These are phyloP conservation scores for Meleagris gallopavo DNA, from an alignment of 2,113 vertebrate species.

Conservation along the genomic window DNA sequence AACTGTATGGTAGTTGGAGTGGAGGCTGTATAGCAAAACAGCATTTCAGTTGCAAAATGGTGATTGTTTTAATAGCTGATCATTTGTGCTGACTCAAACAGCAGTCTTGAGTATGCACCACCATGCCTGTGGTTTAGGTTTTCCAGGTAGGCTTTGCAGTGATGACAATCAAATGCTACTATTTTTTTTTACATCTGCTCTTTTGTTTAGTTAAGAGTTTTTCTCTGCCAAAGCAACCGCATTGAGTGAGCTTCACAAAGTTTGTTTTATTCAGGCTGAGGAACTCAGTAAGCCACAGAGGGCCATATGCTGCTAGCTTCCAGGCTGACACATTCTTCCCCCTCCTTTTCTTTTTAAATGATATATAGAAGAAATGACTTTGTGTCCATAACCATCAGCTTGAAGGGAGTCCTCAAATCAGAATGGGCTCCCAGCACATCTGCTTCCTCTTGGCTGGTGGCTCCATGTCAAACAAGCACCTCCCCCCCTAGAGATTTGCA, in stretches of 20 bases:
- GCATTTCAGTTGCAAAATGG: neutral
- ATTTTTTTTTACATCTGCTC: neutral
- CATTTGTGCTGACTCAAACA: neutral
- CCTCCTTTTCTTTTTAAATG: neutral
- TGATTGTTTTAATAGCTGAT: neutral
- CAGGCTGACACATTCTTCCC: neutral
- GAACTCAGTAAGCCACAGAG: slow-evolving; percentile 42
- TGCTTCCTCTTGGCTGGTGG: slow-evolving; percentile 13
- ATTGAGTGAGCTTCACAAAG: slow-evolving; percentile 9
- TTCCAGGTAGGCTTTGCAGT: slow-evolving; percentile 9
- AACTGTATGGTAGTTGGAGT: neutral
- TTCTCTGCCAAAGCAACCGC: neutral
- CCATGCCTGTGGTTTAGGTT: neutral
- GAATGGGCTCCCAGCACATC: slow-evolving; percentile 34
- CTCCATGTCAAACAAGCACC: neutral
- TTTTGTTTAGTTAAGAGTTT: neutral
- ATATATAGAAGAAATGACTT: slow-evolving; percentile 20
- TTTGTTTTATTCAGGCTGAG: neutral
- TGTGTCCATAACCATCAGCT: neutral
- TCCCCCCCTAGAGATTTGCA: slow-evolving; percentile 1
- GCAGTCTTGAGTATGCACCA: neutral
- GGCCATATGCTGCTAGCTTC: slow-evolving; percentile 14
- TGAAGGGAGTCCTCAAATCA: neutral
- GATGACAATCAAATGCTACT: neutral
- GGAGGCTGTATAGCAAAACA: neutral